phyloP scores from a whole-genome alignment of 37 sponge, comb jelly and placozoan species.

The Dysidea cf. avara region DNA sequence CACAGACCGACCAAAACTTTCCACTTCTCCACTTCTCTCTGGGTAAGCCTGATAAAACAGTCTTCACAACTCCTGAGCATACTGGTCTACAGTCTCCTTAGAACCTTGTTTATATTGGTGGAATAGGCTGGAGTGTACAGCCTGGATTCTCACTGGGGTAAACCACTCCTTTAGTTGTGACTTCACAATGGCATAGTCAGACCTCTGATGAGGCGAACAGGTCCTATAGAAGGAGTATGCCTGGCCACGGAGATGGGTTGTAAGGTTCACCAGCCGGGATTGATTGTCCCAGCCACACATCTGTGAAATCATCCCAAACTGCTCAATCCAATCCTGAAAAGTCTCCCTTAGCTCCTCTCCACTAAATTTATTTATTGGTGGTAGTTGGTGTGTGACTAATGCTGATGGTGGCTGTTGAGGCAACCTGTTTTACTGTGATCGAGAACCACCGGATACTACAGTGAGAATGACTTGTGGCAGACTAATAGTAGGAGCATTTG shows the following conservation, averaged over 20 bases:
- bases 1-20: conserved; percentile 28
- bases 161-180: conserved; percentile 12
- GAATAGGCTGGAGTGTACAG: conserved; percentile 38
- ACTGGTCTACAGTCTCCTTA: conserved; percentile 19
- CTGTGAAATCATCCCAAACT: conserved; percentile 26
- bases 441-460: too few relatives aligned
- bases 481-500: too few relatives aligned
- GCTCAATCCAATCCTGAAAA: conserved; percentile 32
- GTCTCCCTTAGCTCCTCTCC: conserved; percentile 17
- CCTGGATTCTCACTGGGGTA: conserved; percentile 36
- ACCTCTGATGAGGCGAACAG: conserved; percentile 16
- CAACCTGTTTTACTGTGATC: too few relatives aligned
- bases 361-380: conserved; percentile 17
- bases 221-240: conserved; percentile 32
- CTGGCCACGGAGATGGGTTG: conserved; percentile 27
- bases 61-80: conserved; percentile 35
- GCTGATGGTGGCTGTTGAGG: not conserved
- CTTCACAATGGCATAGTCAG: conserved; percentile 13
- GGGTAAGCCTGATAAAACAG: conserved; percentile 42
- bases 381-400: conserved; percentile 28
- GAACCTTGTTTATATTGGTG: conserved; percentile 28
- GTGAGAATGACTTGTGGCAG: too few relatives aligned
- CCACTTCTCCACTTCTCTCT: conserved; percentile 4
- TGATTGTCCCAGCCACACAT: conserved; percentile 20
- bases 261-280: conserved; percentile 30